Evolutionary conservation across 2,113 vertebrate genomes (phyloP).

Genomic region (Pelecanoides urinatrix): DNA sequence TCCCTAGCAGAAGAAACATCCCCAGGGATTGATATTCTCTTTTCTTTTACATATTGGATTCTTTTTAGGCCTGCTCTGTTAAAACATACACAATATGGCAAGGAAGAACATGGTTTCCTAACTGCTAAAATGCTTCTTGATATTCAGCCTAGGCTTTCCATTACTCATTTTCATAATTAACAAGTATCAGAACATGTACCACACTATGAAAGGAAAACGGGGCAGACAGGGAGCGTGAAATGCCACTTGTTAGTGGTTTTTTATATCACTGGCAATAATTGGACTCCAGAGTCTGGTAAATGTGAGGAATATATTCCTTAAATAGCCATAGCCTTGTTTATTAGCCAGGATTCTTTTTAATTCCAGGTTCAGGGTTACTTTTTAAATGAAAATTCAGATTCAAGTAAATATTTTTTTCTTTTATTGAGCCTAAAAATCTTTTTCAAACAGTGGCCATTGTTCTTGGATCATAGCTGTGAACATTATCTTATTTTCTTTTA

Average conservation of each 20-base stretch:
- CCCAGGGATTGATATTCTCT: not conserved
- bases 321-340: not conserved
- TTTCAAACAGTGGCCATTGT: not conserved
- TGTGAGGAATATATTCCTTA: not conserved
- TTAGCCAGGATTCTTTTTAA: not conserved
- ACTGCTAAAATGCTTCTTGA: not conserved
- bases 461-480: not conserved
- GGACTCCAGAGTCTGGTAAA: not conserved
- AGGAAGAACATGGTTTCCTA: not conserved
- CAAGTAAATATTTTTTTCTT: not conserved
- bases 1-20: not conserved
- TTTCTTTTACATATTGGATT: not conserved
- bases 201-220: not conserved
- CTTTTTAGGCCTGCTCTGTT: not conserved
- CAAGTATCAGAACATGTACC: not conserved
- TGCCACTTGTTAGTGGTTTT: not conserved
- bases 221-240: not conserved
- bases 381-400: not conserved
- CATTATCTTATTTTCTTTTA: not conserved
- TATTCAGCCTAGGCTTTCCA: not conserved
- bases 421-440: not conserved
- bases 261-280: not conserved
- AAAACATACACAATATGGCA: not conserved
- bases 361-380: not conserved
- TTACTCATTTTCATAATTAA: not conserved